Evolutionary conservation across 2,113 vertebrate genomes (phyloP).

Genomic region (Gavia stellata): DNA sequence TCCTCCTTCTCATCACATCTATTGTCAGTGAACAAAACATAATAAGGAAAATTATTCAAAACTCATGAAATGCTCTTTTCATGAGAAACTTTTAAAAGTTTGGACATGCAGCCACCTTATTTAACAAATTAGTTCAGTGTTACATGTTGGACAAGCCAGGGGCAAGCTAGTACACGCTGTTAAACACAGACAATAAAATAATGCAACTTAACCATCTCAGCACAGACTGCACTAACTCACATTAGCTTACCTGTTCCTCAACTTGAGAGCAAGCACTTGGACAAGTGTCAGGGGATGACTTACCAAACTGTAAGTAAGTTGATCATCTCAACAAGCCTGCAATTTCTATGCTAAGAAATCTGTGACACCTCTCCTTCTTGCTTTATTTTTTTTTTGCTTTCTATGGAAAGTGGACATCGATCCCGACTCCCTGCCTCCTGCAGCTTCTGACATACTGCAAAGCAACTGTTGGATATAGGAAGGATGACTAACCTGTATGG

Average conservation of each 20-base stretch:
- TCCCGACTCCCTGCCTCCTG: neutral
- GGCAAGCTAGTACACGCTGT: neutral
- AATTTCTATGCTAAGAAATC: neutral
- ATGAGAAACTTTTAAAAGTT: neutral
- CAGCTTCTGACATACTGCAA: neutral
- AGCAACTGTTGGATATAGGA: neutral
- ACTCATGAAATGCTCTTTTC: neutral
- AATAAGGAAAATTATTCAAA: neutral
- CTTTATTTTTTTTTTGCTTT: neutral
- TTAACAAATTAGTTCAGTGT: neutral
- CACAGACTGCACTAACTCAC: neutral
- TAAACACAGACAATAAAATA: neutral
- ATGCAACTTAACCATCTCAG: neutral
- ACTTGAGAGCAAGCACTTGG: neutral
- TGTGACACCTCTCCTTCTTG: neutral
- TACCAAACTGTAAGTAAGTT: accelerated
- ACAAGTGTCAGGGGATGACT: neutral
- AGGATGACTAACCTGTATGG: neutral
- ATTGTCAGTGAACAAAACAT: neutral
- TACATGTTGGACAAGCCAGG: neutral
- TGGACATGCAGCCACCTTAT: neutral
- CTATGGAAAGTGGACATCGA: neutral
- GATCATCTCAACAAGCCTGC: neutral
- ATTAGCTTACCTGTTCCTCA: neutral
- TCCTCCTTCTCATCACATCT: neutral